These are phyloP conservation scores for Yoshiicerus persimilis DNA, from an alignment of 1,140 invertebrate species.

Conservation along the genomic window DNA sequence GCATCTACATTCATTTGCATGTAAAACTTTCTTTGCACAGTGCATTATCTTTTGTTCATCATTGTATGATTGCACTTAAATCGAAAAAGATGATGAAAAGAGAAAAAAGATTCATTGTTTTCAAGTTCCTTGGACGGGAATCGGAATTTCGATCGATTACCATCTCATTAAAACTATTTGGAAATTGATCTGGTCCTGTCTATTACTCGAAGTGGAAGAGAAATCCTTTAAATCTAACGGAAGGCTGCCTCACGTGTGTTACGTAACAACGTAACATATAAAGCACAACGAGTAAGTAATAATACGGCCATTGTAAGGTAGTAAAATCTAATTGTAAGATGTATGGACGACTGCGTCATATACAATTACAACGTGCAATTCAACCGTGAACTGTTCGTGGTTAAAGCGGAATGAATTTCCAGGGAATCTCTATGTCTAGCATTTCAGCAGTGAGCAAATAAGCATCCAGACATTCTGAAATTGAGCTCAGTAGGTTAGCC, in stretches of 20 bases:
- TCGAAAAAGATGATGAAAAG: neutral
- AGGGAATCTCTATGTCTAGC: neutral
- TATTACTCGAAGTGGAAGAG: neutral
- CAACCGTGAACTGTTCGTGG: neutral
- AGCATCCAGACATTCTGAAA: no score
- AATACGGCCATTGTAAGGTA: neutral
- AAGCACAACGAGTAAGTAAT: no score
- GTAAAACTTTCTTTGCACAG: no score
- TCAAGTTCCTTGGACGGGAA: neutral
- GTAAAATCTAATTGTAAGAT: neutral
- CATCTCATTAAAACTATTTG: slow-evolving; percentile 31
- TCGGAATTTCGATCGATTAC: slow-evolving; percentile 34
- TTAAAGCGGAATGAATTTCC: neutral
- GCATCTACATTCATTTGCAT: no score
- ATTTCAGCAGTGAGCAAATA: neutral
- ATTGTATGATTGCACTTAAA: no score
- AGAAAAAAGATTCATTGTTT: slow-evolving; percentile 32
- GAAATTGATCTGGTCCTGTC: neutral
- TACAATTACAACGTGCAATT: neutral
- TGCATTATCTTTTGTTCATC: no score
- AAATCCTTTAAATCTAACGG: neutral
- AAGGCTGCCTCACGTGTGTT: neutral
- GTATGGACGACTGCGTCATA: neutral
- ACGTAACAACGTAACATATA: neutral
- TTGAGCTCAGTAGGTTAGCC: no score